These are phyloP conservation scores for Drosophila busckii DNA, from an alignment of 1,140 invertebrate genomes.

Conservation along the genomic window DNA sequence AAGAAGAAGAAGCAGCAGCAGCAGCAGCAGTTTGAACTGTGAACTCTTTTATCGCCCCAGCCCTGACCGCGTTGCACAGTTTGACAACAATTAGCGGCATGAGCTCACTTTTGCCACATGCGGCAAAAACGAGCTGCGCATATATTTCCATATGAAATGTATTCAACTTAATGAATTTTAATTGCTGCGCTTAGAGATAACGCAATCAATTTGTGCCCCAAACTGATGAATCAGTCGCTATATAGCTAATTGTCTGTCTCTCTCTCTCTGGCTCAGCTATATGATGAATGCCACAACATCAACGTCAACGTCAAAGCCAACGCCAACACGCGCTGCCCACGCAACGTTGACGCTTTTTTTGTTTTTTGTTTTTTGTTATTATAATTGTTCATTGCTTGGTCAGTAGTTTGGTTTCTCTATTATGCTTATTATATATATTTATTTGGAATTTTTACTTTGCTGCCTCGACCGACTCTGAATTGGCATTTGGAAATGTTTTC, in stretches of 20 bases:
- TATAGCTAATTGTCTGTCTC: slow-evolving; percentile 11
- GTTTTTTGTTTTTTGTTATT: neutral
- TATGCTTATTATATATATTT: slow-evolving; percentile 1
- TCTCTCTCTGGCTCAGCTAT: too few species aligned
- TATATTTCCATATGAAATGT: slow-evolving; percentile 13
- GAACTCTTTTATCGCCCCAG: slow-evolving; percentile 34
- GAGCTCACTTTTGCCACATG: slow-evolving; percentile 25
- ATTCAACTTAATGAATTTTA: slow-evolving; percentile 65
- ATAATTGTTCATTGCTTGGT: slow-evolving; percentile 30
- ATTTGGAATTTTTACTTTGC: neutral
- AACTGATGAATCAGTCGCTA: slow-evolving; percentile 41
- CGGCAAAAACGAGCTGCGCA: neutral
- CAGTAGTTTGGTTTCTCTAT: slow-evolving; percentile 21
- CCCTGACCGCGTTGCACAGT: slow-evolving; percentile 34
- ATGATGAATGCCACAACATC: too few species aligned
- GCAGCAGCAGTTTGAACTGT: slow-evolving; percentile 21
- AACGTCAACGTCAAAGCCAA: too few species aligned
- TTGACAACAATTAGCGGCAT: slow-evolving; percentile 23
- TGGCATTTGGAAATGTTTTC: neutral
- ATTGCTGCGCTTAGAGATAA: slow-evolving; percentile 65
- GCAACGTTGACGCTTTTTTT: slow-evolving; percentile 8
- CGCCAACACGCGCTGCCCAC: slow-evolving; percentile 33
- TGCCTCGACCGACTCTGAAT: too few species aligned
- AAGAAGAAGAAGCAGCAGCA: slow-evolving; percentile 15
- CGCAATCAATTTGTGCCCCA: slow-evolving; percentile 40